Evolutionary conservation across 2,888 invertebrate species (phyloP), one percentile per base, ranked within the genome.

Genomic region (Ptychoptera contaminata): DNA sequence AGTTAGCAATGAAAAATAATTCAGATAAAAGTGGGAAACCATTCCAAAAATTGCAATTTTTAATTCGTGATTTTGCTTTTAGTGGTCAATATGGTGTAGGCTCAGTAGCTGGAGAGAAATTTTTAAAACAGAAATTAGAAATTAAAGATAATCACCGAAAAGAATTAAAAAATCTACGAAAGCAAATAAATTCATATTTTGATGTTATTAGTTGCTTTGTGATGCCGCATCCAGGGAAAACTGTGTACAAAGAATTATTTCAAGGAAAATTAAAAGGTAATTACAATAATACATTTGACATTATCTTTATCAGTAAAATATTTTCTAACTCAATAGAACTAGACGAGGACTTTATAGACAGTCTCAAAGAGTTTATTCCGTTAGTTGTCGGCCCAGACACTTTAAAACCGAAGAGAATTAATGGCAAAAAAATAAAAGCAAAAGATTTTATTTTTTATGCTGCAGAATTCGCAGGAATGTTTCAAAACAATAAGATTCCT

Each of bases 41-140:
- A 16, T 45, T 45, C 31, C 45, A 45, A 41, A 41, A 31, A 8
- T 29, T 45, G n/a, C 30, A 40, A 6, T 45, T 45, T 16, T 31
- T 45, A 2, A 40, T 45, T 10, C 35, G 45, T 10, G 45, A 45
- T 32, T 32, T 9, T 9, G n/a, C 6, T 32, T 32, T 11, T 32
- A 3, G 11, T 11, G 3, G n/a, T 32, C 2, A 32, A 32, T 32
- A 32, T 32, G n/a, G n/a, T 32, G 2, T 11, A 7, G 32, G 32
- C 3, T 4, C 32, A 32, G 32, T n/a, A 7, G 32, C 6, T 32
- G 32, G 32, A 2, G 8, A 32, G 8, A 3, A 4, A 32, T 32
- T 32, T 11, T 32, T 32, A 32, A 32, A 32, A 11, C 9, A 11
- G 3, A 32, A 32, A 32, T 32, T 32, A 3, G 6, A 32, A 32